Base-by-base conservation (phyloP, 2,888 invertebrate genomes). In the Philereme transversata region DNA sequence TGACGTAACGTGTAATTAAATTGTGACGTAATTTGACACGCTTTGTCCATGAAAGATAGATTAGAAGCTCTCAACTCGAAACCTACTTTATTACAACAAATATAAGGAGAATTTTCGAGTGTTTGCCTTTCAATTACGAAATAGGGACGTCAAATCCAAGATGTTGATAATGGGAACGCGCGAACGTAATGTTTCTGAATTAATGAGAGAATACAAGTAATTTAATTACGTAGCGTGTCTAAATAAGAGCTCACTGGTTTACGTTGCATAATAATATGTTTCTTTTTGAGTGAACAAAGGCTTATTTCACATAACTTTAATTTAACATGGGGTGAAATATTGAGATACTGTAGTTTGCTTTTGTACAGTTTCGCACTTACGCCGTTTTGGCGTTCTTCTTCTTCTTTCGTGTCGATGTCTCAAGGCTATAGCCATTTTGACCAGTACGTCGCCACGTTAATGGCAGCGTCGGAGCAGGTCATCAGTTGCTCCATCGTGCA, bases 11-110 rank as follows among this genome's bases (percentile, higher is more conserved):
- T 47, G 59, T 62, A 68, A 71, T 69, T 67, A 65, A 57, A 64
- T 63, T 65, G 67, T 70, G 68, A 71, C 65, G 73, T 74, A 74
- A 74, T 72, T 65, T 67, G 71, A 76, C 67, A 67, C 73, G 70
- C 68, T 71, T 69, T 72, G 71, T 72, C 70, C 69, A 57, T 66
- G 62, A 72, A 70, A 22, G 22, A 62, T 67, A 68, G 59, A 49
- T 59, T 65, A 62, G 41, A 22, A n/a, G 34, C 41, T 51, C 45
- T 9, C 52, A 52, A 43, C 11, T 7, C 2, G 52, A 65, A 69
- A 51, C 67, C 33, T 50, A 60, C 73, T 62, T 54, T 68, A 51
- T 45, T 0, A 0, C 0, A 0, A 44, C 5, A 5, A 0, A 0
- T 0, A 54, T 66, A 74, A 47, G 61, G 62, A 60, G 47, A 40